Base-by-base conservation (phyloP, 2,797 vertebrate species). In the Coilia nasus region DNA sequence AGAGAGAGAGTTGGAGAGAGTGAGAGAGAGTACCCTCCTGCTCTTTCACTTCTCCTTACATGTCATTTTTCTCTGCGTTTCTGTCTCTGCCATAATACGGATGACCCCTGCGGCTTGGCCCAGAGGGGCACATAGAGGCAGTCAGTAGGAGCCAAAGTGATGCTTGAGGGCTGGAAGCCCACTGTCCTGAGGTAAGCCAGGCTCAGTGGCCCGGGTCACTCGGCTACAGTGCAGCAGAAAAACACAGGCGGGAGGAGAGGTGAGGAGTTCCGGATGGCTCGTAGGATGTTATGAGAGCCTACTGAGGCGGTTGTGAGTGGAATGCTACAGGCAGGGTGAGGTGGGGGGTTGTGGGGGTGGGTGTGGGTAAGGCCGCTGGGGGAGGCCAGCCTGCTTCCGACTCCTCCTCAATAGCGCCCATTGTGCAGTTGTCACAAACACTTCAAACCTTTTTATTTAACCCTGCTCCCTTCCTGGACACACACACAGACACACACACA, bases 331-430 rank as follows among this genome's bases (percentile, higher is more conserved):
- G 2, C 67, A 75, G 15, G 28, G 31, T 12, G 11, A 25, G 12
- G 25, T 4, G 25, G 28, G 25, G 23, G 25, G 28, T 14, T 54
- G 50, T n/a, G 23, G 25, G 25, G 23, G 23, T 1, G 28, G 64
- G 28, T n/a, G 82, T 86, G 87, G 87, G 88, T 89, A 83, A 88
- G 0, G 3, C 81, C 83, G 87, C 91, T 86, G 86, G 64, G 89
- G 84, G 91, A 91, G 90, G 85, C 86, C 85, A 81, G 67, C 83
- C 54, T 21, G 82, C 82, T 85, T 92, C 88, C 88, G 83, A 85
- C 89, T 91, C 85, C 81, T 86, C 86, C 91, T 90, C 90, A 89
- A 87, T 87, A 87, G 88, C 83, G 85, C 78, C 83, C 88, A 88
- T 84, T 46, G n/a, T 83, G 44, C 80, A 83, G 84, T 89, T 90